A percentile compares a stretch with the other conserved stretches of the same genome.
Conservation (phyloP, 2,888 invertebrate genomes). For the Anthoptus insignis region DNA sequence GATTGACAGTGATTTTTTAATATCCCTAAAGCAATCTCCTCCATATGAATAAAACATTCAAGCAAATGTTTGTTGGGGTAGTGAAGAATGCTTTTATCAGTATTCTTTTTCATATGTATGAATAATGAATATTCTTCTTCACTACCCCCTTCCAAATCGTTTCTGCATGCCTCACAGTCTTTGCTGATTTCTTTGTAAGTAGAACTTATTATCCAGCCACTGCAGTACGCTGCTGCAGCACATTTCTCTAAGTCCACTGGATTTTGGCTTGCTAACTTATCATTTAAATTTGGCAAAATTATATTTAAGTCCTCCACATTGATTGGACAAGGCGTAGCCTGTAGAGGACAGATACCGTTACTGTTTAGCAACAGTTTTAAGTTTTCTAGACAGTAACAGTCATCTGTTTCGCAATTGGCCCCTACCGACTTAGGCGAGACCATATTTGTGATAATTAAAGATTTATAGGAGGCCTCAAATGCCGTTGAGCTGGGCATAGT, state of each 20-base stretch:
- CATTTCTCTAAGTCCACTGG: constrained; percentile 29
- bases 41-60: not conserved
- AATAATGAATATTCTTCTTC: not conserved
- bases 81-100: not conserved
- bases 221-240: constrained; percentile 40
- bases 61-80: not conserved
- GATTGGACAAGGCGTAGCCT: not conserved
- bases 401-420: constrained; percentile 45
- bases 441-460: constrained; percentile 38
- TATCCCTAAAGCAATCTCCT: constrained; percentile 1
- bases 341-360: constrained; percentile 16
- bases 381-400: constrained; percentile 25
- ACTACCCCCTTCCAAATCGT: constrained; percentile 18
- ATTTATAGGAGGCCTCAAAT: constrained; percentile 31
- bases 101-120: not conserved
- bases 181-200: constrained; percentile 22
- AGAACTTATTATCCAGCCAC: constrained; percentile 43
- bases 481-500: constrained; percentile 38
- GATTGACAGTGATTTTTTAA: constrained; percentile 7
- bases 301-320: constrained; percentile 25
- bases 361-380: constrained; percentile 20
- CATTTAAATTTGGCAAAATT: constrained; percentile 19
- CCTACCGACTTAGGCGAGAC: constrained; percentile 36
- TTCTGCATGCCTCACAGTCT: constrained; percentile 13
- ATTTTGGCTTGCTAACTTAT: constrained; percentile 24